Evolutionary conservation across 1,140 invertebrate genomes (phyloP).

Genomic region (Atopsyche davidsoni): DNA sequence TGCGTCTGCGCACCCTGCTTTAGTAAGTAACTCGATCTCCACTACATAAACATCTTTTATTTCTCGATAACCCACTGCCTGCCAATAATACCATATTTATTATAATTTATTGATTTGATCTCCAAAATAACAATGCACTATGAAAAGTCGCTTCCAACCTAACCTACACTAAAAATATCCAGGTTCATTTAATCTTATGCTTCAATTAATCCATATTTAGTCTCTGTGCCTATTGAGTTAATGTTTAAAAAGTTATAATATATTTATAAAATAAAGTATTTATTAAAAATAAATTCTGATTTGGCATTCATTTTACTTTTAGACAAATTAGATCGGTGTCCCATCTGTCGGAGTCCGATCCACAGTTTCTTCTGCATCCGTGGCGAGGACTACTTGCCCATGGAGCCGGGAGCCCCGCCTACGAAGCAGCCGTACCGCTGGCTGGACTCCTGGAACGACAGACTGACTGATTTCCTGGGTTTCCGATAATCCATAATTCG

Average conservation of each 20-base stretch:
- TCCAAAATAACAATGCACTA: too few relatives aligned
- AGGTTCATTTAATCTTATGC: too few relatives aligned
- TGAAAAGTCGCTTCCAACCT: too few relatives aligned
- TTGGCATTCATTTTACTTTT: constrained; percentile 34
- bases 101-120: too few relatives aligned
- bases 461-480: constrained; percentile 29
- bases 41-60: not conserved
- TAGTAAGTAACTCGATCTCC: constrained; percentile 45
- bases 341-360: constrained; percentile 74
- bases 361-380: constrained; percentile 75
- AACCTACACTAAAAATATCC: too few relatives aligned
- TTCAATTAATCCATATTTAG: too few relatives aligned
- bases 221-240: too few relatives aligned
- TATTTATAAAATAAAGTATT: too few relatives aligned
- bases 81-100: too few relatives aligned
- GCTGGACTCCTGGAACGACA: constrained; percentile 27
- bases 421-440: constrained; percentile 17
- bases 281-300: constrained; percentile 9
- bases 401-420: constrained; percentile 39
- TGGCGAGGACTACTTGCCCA: constrained; percentile 64
- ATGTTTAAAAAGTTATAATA: too few relatives aligned
- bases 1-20: constrained; percentile 76
- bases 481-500: constrained; percentile 20
- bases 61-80: too few relatives aligned
- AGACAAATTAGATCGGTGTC: constrained; percentile 68